Percentiles rank a stretch among this genome's conserved stretches.
Conservation (phyloP, 2,113 vertebrate genomes). For the Scopus umbretta region DNA sequence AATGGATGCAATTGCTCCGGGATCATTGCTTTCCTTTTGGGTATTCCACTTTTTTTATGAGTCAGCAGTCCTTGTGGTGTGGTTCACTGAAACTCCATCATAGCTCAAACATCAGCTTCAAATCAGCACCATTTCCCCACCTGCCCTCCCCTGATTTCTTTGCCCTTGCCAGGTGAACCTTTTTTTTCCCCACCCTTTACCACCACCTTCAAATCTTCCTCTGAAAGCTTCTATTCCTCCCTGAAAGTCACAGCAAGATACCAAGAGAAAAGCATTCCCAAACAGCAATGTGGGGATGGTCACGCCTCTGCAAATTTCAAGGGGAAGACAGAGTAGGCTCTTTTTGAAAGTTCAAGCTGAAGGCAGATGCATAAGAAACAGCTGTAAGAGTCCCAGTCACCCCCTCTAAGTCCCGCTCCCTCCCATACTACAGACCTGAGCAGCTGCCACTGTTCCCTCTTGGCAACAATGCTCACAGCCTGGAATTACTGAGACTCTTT, state of each 20-base stretch:
- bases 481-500: background rate
- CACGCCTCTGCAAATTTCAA: background rate
- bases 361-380: background rate
- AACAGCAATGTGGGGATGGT: background rate
- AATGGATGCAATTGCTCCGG: background rate
- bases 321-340: background rate
- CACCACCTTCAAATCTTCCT: background rate
- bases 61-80: background rate
- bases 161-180: background rate
- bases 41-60: constrained; percentile 2
- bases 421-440: background rate
- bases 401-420: background rate
- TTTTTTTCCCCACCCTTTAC: background rate
- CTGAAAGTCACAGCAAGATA: background rate
- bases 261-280: background rate
- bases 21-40: constrained; percentile 31
- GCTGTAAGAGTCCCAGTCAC: background rate
- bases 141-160: background rate
- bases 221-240: background rate
- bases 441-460: background rate
- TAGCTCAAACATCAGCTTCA: background rate
- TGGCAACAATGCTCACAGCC: background rate
- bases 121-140: background rate
- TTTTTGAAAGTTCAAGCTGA: background rate
- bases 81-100: constrained; percentile 18